These are phyloP conservation scores for Albula goreensis DNA, from an alignment of 2,113 vertebrate genomes.

Conservation along the genomic window DNA sequence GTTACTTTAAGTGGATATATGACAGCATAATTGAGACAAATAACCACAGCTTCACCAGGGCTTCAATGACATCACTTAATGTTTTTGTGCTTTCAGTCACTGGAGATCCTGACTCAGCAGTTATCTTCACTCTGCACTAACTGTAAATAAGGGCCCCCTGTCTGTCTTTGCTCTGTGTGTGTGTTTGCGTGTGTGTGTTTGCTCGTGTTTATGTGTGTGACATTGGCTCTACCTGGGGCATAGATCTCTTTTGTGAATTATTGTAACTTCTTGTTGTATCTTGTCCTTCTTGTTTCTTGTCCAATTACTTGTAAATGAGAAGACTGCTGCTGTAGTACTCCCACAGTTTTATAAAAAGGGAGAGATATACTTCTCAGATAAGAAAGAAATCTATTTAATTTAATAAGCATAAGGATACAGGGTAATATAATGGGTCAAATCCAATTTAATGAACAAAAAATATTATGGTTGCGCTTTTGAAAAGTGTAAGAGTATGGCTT, in stretches of 20 bases:
- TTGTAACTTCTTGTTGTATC: not conserved
- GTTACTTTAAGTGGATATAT: not conserved
- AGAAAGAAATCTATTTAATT: too few species aligned
- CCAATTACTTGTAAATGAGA: not conserved
- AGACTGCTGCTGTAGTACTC: not conserved
- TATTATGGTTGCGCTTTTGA: not conserved
- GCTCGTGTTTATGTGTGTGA: constrained; percentile 15
- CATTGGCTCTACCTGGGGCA: not conserved
- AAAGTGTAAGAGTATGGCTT: not conserved
- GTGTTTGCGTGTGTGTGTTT: constrained; percentile 21
- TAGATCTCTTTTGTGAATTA: not conserved
- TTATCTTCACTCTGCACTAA: constrained; percentile 31
- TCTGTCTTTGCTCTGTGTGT: constrained; percentile 27
- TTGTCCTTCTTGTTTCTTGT: too few species aligned
- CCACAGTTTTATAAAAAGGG: not conserved
- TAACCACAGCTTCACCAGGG: not conserved
- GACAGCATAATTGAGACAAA: not conserved
- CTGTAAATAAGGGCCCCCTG: constrained; percentile 48
- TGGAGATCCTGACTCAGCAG: constrained; percentile 43
- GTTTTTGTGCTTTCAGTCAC: not conserved
- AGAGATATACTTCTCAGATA: too few species aligned
- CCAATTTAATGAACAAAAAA: not conserved
- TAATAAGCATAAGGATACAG: too few species aligned
- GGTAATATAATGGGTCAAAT: too few species aligned
- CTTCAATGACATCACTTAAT: not conserved